Evolutionary conservation across 2,888 invertebrate species (phyloP).

Genomic region (Andrena hattorfiana): DNA sequence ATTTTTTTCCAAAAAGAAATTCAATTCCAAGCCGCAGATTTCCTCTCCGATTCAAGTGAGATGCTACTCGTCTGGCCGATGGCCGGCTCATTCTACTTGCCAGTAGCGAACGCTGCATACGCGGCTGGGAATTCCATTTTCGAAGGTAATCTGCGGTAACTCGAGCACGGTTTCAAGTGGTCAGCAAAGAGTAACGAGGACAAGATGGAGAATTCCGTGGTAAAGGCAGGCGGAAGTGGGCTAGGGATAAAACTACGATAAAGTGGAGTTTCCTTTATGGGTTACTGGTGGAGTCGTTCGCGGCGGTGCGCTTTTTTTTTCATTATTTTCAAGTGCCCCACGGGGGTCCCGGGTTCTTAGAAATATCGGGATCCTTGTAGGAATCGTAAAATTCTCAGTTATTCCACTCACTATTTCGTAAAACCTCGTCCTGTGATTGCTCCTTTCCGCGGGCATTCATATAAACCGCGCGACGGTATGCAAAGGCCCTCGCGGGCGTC

Average conservation of each 20-base stretch:
- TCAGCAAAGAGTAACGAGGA: not conserved
- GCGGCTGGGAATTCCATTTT: not conserved
- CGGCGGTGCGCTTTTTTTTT: not conserved
- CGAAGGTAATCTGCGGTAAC: not conserved
- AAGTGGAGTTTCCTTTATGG: constrained; percentile 2
- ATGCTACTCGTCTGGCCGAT: not conserved
- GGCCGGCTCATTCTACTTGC: not conserved
- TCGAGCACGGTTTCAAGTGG: not conserved
- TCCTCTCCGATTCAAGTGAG: not conserved
- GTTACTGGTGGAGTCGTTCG: not conserved
- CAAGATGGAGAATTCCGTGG: not conserved
- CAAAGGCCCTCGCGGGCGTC: not conserved
- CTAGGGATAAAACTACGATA: not conserved
- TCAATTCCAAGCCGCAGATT: not conserved
- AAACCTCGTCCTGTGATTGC: not conserved
- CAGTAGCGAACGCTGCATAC: not conserved
- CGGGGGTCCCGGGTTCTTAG: not conserved
- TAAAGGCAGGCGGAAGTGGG: no score
- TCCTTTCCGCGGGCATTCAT: not conserved
- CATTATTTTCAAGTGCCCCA: not conserved
- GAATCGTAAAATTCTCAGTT: constrained; percentile 10
- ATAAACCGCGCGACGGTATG: constrained; percentile 24
- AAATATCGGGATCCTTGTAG: not conserved
- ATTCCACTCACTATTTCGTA: not conserved
- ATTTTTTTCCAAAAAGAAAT: not conserved